phyloP scores from a whole-genome alignment of 1,140 invertebrate genomes.

The Lepidotrigona ventralis region DNA sequence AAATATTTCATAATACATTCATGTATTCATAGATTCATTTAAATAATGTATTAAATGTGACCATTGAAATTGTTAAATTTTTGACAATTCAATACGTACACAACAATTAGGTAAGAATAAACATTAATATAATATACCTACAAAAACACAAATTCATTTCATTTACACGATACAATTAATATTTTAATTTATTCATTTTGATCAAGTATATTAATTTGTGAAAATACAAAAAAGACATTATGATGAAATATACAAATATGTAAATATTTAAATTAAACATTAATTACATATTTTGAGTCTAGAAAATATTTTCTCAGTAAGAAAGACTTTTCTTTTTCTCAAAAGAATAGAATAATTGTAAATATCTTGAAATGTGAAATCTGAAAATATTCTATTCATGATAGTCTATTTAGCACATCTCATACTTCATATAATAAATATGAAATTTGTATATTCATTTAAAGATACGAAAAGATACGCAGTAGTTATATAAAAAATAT shows the following conservation, averaged over 20 bases:
- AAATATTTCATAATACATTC: neutral
- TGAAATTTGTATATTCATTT: neutral
- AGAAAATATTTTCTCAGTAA: neutral
- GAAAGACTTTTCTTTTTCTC: too few species aligned
- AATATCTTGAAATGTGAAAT: constrained; percentile 15
- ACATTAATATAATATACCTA: neutral
- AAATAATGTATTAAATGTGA: constrained; percentile 1
- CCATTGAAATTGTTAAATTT: neutral
- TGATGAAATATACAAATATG: neutral
- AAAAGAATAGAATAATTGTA: constrained; percentile 5
- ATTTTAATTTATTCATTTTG: neutral
- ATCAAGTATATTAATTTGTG: neutral
- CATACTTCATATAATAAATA: neutral
- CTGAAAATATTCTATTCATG: neutral
- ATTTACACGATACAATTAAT: neutral
- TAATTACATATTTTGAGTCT: neutral
- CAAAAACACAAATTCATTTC: constrained; percentile 15
- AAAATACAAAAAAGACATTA: neutral
- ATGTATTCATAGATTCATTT: neutral
- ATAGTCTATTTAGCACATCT: neutral
- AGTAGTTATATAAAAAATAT: neutral
- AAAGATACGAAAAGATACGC: neutral
- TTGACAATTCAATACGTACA: constrained; percentile 8
- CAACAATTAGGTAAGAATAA: neutral
- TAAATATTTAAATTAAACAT: constrained; percentile 8